A percentile compares a stretch with the other conserved stretches of the same genome.
Conservation (phyloP, 2,113 vertebrate species). For the Nibea coibor region DNA sequence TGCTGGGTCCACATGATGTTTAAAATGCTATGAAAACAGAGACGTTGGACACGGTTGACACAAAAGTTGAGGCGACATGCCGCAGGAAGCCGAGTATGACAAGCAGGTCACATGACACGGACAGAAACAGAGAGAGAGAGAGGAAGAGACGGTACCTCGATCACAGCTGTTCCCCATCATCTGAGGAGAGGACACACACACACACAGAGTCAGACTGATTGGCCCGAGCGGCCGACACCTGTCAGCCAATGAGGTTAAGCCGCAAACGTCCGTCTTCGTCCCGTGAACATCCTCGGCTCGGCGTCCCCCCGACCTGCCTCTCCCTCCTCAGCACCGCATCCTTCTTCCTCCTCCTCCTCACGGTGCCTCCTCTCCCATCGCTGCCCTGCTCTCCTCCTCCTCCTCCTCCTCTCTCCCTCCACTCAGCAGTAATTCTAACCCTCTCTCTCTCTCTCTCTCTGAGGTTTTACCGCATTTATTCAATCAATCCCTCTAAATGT, state of each 20-base stretch:
- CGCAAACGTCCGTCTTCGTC: constrained; percentile 61
- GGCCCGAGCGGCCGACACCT: constrained; percentile 63
- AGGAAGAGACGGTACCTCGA: constrained; percentile 88
- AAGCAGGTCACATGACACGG: constrained; percentile 59
- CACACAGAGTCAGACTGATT: constrained; percentile 70
- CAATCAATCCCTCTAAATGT: constrained; percentile 89
- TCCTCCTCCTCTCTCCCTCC: constrained; percentile 10
- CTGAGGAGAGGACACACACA: constrained; percentile 75
- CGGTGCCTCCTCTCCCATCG: constrained; percentile 9
- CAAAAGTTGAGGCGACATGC: constrained; percentile 63
- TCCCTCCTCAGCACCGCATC: constrained; percentile 50
- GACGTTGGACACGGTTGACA: background rate
- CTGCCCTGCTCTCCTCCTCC: constrained; percentile 61
- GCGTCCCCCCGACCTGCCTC: constrained; percentile 10
- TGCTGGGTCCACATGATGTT: background rate
- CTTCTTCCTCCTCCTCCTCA: constrained; percentile 44
- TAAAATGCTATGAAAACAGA: background rate
- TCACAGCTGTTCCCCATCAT: constrained; percentile 98
- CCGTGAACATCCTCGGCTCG: constrained; percentile 47
- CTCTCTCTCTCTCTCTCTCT: constrained; percentile 47
- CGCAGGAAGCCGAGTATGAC: constrained; percentile 46
- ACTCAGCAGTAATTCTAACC: constrained; percentile 71
- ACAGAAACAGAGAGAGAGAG: constrained; percentile 26
- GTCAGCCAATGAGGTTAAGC: constrained; percentile 74
- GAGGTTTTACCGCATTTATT: constrained; percentile 88